Conservation (phyloP, 2,888 invertebrate species). For the Anthophora plumipes region DNA sequence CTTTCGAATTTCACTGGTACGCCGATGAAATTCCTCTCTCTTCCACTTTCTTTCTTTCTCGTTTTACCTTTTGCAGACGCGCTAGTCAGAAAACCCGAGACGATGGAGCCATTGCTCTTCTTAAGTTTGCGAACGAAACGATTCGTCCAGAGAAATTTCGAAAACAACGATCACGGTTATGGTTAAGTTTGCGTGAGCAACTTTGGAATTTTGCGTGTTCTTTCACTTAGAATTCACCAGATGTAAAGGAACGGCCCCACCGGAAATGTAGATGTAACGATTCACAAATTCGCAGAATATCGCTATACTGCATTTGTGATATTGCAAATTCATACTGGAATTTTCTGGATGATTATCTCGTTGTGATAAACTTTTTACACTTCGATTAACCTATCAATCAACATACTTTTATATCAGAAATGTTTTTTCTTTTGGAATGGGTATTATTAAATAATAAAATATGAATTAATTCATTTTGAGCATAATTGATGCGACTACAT, state of each 20-base stretch:
- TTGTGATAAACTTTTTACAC: too few relatives aligned
- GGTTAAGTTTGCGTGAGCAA: background rate
- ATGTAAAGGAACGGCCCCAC: background rate
- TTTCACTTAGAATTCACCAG: background rate
- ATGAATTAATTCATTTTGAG: too few relatives aligned
- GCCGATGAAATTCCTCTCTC: conserved; percentile 48
- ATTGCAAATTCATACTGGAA: background rate
- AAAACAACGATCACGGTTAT: background rate
- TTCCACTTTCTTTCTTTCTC: conserved; percentile 4
- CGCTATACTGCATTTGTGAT: background rate
- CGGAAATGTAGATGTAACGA: background rate
- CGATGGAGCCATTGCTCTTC: conserved; percentile 31
- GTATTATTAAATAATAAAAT: too few relatives aligned
- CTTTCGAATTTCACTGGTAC: conserved; percentile 68
- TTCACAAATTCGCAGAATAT: background rate
- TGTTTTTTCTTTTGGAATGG: too few relatives aligned
- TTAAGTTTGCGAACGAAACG: conserved; percentile 39
- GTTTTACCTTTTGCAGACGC: conserved; percentile 10
- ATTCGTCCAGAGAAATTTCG: conserved; percentile 47
- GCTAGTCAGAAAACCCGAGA: background rate
- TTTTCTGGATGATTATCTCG: too few relatives aligned
- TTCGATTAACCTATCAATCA: too few relatives aligned
- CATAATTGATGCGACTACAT: too few relatives aligned
- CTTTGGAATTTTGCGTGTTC: background rate
- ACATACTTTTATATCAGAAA: too few relatives aligned